A percentile compares a stretch with the other conserved stretches of the same genome.
Conservation (phyloP, 1,140 invertebrate genomes). For the Bombus affinis region DNA sequence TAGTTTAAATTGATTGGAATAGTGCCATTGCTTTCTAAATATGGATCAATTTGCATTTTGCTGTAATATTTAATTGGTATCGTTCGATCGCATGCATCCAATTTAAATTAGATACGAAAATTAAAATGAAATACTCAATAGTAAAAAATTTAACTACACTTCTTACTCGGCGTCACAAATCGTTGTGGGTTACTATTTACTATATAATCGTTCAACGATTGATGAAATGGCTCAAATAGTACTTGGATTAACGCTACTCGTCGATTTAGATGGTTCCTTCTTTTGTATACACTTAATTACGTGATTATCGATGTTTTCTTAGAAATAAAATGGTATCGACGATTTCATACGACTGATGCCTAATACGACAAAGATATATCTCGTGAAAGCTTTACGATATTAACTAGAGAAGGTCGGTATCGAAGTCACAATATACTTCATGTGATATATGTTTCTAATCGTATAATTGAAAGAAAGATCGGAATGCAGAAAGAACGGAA, state of each 20-base stretch:
- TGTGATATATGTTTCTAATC: background rate
- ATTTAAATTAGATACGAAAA: background rate
- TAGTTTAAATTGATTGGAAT: background rate
- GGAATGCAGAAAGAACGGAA: background rate
- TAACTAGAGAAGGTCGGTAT: background rate
- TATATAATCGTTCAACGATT: background rate
- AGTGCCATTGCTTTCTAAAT: background rate
- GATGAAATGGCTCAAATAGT: background rate
- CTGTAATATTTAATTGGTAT: background rate
- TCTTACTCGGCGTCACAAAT: background rate
- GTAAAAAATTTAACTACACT: background rate
- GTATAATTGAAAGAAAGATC: background rate
- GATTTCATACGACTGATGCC: background rate
- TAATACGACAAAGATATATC: background rate
- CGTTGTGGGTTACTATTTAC: background rate
- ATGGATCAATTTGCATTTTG: background rate
- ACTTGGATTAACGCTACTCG: background rate
- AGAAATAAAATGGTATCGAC: no score
- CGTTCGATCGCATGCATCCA: background rate
- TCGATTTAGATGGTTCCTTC: background rate
- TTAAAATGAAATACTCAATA: background rate
- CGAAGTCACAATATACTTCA: background rate
- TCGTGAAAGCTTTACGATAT: background rate
- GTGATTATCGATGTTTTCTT: background rate
- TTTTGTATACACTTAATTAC: background rate